These are phyloP conservation scores for Drosophila rellima DNA, from an alignment of 2,888 invertebrate species.

Conservation along the genomic window DNA sequence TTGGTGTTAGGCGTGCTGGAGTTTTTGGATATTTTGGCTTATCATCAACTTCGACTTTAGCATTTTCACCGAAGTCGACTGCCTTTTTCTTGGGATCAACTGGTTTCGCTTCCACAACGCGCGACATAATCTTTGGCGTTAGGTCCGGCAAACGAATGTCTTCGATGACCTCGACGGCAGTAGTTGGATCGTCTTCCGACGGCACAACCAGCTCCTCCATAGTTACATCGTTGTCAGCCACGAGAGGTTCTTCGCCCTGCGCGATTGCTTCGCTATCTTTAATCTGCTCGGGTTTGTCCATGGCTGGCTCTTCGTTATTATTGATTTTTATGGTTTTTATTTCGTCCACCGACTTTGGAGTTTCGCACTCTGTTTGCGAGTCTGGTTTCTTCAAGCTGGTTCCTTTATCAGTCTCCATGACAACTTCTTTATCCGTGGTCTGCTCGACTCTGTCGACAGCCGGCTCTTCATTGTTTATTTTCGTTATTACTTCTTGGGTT, in stretches of 20 bases:
- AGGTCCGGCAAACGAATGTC: slow-evolving; percentile 7
- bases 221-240: background rate
- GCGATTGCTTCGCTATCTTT: background rate
- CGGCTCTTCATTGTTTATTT: background rate
- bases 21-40: slow-evolving; percentile 77
- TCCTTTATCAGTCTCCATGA: background rate
- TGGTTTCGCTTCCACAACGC: background rate
- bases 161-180: background rate
- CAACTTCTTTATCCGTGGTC: background rate
- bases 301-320: background rate
- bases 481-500: background rate
- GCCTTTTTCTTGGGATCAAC: slow-evolving; percentile 20
- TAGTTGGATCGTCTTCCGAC: background rate
- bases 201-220: background rate
- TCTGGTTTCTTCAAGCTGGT: background rate
- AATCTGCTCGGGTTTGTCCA: background rate
- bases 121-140: slow-evolving; percentile 21
- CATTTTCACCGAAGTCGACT: slow-evolving; percentile 64
- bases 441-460: background rate
- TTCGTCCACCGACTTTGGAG: background rate
- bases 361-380: background rate
- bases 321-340: background rate
- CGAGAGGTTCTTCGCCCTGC: background rate
- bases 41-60: slow-evolving; percentile 30
- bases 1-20: slow-evolving; percentile 48